Evolutionary conservation across 1,140 invertebrate genomes (phyloP).

Genomic region (Listronotus bonariensis): DNA sequence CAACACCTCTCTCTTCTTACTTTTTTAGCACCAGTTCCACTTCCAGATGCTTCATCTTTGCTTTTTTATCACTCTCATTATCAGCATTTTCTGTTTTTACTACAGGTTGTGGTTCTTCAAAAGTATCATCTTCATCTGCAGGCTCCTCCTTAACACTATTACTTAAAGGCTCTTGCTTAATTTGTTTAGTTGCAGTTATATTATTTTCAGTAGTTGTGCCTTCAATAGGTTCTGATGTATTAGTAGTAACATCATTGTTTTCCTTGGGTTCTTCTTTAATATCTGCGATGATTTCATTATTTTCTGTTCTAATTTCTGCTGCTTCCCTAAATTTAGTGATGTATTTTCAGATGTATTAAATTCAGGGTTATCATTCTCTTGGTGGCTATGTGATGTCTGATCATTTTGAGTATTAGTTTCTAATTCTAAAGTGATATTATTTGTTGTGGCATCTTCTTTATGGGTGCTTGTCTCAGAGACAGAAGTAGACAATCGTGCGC

Average conservation of each 20-base stretch:
- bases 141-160: neutral
- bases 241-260: neutral
- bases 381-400: neutral
- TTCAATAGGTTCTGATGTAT: neutral
- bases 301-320: neutral
- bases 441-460: neutral
- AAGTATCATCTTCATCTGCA: neutral
- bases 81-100: slow-evolving; percentile 5
- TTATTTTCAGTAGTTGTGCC: neutral
- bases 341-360: too few relatives aligned
- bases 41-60: slow-evolving; percentile 5
- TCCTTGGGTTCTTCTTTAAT: slow-evolving; percentile 1
- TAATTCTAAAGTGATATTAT: neutral
- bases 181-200: neutral
- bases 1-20: slow-evolving; percentile 50
- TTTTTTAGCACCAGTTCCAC: slow-evolving; percentile 7
- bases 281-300: neutral
- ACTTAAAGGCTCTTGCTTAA: slow-evolving; percentile 2
- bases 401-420: neutral
- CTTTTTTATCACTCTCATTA: neutral
- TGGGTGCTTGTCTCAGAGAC: neutral
- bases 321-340: neutral
- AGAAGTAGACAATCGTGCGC: neutral
- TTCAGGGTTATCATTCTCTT: neutral
- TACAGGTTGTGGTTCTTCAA: neutral